phyloP scores from a whole-genome alignment of 2,113 vertebrate genomes.

The Cheilinus undulatus region DNA sequence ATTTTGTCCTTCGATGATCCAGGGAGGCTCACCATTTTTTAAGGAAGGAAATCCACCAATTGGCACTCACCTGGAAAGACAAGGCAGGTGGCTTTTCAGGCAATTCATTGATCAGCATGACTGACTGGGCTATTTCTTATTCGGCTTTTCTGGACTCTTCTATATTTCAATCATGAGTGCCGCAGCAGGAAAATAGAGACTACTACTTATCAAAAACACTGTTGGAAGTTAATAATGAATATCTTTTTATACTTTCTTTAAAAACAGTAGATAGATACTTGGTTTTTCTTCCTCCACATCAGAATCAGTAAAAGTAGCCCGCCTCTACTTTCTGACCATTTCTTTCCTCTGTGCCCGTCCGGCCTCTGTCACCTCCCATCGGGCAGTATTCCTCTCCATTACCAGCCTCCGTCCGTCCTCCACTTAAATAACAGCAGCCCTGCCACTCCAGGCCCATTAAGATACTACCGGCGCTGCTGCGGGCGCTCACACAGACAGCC shows the following conservation, averaged over 20 bases:
- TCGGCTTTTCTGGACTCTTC: background rate
- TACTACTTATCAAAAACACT: background rate
- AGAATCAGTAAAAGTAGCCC: background rate
- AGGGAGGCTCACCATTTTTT: too few relatives aligned
- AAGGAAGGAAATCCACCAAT: too few relatives aligned
- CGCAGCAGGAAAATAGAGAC: background rate
- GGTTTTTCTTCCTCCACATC: slow-evolving; percentile 4
- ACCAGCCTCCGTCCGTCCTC: slow-evolving; percentile 68
- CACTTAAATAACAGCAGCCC: slow-evolving; percentile 83
- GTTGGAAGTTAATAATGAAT: background rate
- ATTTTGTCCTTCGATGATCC: too few relatives aligned
- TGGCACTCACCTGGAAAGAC: too few relatives aligned
- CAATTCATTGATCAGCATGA: too few relatives aligned
- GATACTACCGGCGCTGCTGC: slow-evolving; percentile 54
- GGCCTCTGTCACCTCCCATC: slow-evolving; percentile 69
- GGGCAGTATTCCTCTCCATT: slow-evolving; percentile 80
- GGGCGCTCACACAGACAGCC: slow-evolving; percentile 38
- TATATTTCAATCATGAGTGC: too few relatives aligned
- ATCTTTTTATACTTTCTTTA: background rate
- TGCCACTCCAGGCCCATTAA: slow-evolving; percentile 83
- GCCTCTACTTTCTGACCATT: slow-evolving; percentile 31
- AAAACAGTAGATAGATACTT: background rate
- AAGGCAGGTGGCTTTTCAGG: too few relatives aligned
- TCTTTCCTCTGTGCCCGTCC: slow-evolving; percentile 53
- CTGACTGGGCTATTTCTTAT: too few relatives aligned